phyloP scores from a whole-genome alignment of 2,113 vertebrate species.

The Calidris pugnax region DNA sequence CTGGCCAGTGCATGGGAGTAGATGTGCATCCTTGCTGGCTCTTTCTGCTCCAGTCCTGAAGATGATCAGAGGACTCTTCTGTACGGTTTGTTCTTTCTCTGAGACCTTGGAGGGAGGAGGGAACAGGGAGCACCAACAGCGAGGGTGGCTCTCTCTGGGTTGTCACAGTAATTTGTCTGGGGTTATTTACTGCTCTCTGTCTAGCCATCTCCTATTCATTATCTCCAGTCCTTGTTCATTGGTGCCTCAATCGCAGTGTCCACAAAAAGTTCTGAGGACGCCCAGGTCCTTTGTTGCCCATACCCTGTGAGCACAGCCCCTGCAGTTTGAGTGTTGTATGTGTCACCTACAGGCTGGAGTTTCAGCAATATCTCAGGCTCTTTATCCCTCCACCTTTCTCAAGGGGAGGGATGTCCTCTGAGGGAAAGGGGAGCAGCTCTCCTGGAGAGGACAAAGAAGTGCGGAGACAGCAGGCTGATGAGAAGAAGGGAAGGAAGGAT shows the following conservation, averaged over 20 bases:
- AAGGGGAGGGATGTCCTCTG: neutral
- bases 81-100: neutral
- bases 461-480: neutral
- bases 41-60: neutral
- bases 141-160: neutral
- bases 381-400: neutral
- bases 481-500: neutral
- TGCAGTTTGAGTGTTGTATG: fast-evolving
- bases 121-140: neutral
- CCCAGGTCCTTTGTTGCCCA: neutral
- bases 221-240: neutral
- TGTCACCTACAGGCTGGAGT: neutral
- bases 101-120: neutral
- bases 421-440: neutral
- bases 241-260: neutral
- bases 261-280: neutral
- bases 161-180: neutral
- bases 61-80: neutral
- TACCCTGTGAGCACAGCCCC: neutral
- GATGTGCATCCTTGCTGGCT: neutral
- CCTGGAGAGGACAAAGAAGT: neutral
- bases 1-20: fast-evolving
- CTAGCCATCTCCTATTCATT: neutral
- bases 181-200: neutral
- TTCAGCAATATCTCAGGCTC: neutral